Percentiles rank a stretch among this genome's conserved stretches.
Evolutionary conservation across 2,113 vertebrate genomes (phyloP).

Genomic region (Carassius auratus): DNA sequence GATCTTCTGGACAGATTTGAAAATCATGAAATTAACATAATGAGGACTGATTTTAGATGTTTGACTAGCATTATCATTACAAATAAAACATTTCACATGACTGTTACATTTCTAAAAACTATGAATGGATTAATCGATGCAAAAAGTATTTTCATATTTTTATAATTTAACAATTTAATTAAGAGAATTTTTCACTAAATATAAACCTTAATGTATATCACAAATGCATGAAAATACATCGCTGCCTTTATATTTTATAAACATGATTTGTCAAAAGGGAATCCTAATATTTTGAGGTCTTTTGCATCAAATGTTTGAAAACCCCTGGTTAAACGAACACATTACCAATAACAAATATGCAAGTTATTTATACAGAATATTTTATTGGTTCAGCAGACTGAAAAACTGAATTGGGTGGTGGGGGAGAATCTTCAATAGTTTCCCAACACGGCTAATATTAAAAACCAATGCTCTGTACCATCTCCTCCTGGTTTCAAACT

Average conservation of each 20-base stretch:
- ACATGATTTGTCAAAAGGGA: too few species aligned
- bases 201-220: neutral
- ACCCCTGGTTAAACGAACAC: neutral
- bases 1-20: neutral
- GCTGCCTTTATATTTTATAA: neutral
- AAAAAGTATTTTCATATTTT: too few species aligned
- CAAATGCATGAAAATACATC: neutral
- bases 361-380: conserved; percentile 80
- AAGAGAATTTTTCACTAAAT: neutral
- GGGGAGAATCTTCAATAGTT: conserved; percentile 73
- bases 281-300: neutral
- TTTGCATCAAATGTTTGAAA: neutral
- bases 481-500: conserved; percentile 76
- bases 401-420: conserved; percentile 78
- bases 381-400: conserved; percentile 89
- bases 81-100: too few species aligned
- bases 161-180: neutral
- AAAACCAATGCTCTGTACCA: conserved; percentile 69
- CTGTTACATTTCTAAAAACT: too few species aligned
- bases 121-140: too few species aligned
- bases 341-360: neutral
- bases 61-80: too few species aligned
- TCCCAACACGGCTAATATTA: conserved; percentile 85
- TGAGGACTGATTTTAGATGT: too few species aligned
- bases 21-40: too few species aligned